A percentile compares a stretch with the other conserved stretches of the same genome.
Conservation (phyloP, 2,113 vertebrate genomes). For the Callorhinus ursinus region DNA sequence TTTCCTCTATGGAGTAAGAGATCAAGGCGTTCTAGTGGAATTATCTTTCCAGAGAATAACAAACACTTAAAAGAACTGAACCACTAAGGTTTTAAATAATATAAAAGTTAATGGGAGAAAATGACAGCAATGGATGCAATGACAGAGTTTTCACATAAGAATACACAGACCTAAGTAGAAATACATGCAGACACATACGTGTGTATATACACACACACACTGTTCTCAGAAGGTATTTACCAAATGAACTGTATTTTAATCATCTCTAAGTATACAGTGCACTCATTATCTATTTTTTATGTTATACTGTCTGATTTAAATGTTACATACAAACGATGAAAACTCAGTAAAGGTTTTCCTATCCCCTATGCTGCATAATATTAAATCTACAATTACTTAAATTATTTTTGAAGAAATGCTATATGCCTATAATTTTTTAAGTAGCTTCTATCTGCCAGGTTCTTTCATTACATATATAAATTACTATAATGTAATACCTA, state of each 20-base stretch:
- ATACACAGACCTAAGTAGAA: background rate
- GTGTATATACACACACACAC: background rate
- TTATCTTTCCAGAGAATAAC: slow-evolving; percentile 64
- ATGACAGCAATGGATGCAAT: background rate
- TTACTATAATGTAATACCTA: background rate
- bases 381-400: slow-evolving; percentile 45
- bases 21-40: slow-evolving; percentile 83
- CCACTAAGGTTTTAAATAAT: background rate
- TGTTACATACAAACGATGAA: background rate
- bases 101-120: slow-evolving; percentile 18
- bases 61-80: slow-evolving; percentile 42
- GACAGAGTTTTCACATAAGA: background rate
- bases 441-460: background rate
- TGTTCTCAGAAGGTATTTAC: background rate
- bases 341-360: background rate
- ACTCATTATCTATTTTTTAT: slow-evolving; percentile 7
- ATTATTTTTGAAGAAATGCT: slow-evolving; percentile 49
- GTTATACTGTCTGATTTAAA: slow-evolving; percentile 16
- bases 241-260: slow-evolving; percentile 37
- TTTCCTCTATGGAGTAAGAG: slow-evolving; percentile 75
- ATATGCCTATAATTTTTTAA: slow-evolving; percentile 22
- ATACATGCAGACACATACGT: background rate
- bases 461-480: slow-evolving; percentile 12
- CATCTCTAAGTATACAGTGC: slow-evolving; percentile 26
- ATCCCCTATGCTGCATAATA: background rate